phyloP scores from a whole-genome alignment of 2,113 vertebrate genomes.

The Nicator chloris region DNA sequence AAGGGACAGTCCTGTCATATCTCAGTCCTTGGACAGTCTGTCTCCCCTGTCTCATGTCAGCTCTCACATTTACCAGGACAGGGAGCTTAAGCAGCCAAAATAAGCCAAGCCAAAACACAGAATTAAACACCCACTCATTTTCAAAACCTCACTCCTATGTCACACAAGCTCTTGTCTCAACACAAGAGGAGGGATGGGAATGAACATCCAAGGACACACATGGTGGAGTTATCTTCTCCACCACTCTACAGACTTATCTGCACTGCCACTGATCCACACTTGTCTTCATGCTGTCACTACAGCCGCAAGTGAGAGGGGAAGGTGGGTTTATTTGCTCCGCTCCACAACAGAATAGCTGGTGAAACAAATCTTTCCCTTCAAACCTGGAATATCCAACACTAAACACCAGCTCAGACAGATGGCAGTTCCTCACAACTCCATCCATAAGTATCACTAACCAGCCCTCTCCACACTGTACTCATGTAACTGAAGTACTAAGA shows the following conservation, averaged over 20 bases:
- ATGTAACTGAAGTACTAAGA: not conserved
- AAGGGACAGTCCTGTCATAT: not conserved
- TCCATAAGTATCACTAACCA: not conserved
- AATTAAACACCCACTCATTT: not conserved
- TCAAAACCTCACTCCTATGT: not conserved
- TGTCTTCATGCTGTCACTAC: not conserved
- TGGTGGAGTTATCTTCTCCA: not conserved
- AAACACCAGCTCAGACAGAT: not conserved
- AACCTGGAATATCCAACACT: not conserved
- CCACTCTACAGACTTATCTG: not conserved
- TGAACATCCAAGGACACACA: not conserved
- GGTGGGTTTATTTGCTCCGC: fast-evolving
- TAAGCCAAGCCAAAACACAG: not conserved
- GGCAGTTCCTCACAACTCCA: not conserved
- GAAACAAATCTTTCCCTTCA: not conserved
- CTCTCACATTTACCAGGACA: not conserved
- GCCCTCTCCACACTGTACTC: not conserved
- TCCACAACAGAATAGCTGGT: not conserved
- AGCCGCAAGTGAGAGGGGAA: not conserved
- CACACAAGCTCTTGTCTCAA: not conserved
- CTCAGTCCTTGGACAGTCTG: not conserved
- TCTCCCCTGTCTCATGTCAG: not conserved
- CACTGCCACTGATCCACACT: not conserved
- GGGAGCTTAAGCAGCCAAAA: not conserved
- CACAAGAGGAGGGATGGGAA: not conserved